These are phyloP conservation scores for Alethe castanea DNA, from an alignment of 2,113 vertebrate species.

Conservation along the genomic window DNA sequence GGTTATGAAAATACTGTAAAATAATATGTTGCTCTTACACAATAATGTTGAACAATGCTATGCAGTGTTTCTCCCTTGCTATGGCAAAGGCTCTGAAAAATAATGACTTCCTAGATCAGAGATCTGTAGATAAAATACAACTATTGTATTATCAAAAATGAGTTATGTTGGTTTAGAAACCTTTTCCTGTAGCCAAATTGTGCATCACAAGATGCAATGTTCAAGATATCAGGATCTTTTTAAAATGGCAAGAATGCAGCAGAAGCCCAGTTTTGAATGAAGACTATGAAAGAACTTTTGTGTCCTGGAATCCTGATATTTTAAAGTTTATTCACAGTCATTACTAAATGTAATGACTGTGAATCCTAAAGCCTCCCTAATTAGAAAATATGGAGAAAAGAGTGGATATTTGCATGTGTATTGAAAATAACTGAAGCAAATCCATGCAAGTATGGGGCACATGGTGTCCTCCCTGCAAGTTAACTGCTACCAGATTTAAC, in stretches of 20 bases:
- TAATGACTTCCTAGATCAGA: neutral
- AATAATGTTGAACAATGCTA: neutral
- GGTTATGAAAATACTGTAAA: neutral
- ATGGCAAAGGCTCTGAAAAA: neutral
- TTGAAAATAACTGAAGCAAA: neutral
- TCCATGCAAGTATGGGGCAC: neutral
- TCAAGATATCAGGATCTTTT: neutral
- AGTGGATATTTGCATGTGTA: neutral
- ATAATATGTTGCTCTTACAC: neutral
- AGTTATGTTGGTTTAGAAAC: neutral
- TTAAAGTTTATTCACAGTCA: neutral
- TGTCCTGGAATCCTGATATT: conserved; percentile 10
- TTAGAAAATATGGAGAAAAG: neutral
- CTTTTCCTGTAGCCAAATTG: neutral
- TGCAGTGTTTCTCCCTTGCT: neutral
- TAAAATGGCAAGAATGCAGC: conserved; percentile 30
- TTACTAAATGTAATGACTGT: neutral
- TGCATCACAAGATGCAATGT: conserved; percentile 4
- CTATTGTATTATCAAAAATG: neutral
- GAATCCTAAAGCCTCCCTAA: neutral
- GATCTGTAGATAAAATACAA: neutral
- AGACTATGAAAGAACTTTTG: conserved; percentile 8
- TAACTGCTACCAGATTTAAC: neutral
- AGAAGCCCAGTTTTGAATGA: neutral
- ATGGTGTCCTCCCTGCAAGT: neutral